These are phyloP conservation scores for Troides helena DNA, from an alignment of 2,888 invertebrate genomes.

Conservation along the genomic window DNA sequence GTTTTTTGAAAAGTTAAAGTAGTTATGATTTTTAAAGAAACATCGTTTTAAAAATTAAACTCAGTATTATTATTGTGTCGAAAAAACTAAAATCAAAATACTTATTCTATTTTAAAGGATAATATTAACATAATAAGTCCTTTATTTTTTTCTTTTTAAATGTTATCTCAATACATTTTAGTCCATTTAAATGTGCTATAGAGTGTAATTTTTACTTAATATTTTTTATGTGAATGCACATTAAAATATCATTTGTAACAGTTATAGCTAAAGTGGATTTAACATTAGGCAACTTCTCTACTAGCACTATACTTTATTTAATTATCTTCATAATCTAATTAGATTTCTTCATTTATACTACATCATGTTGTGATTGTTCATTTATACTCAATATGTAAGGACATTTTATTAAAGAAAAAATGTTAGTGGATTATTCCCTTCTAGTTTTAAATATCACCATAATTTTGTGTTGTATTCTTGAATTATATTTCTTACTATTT, in stretches of 20 bases:
- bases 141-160: too few species aligned
- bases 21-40: too few species aligned
- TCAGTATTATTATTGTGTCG: too few species aligned
- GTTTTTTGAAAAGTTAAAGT: too few species aligned
- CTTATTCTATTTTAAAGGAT: too few species aligned
- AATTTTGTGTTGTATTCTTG: constrained; percentile 49
- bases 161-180: too few species aligned
- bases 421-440: constrained; percentile 40
- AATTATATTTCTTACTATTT: constrained; percentile 52
- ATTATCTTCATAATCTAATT: constrained; percentile 24
- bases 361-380: constrained; percentile 23
- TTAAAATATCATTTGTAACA: neutral
- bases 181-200: neutral
- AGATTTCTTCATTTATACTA: constrained; percentile 14
- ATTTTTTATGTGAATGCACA: neutral
- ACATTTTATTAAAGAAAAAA: constrained; percentile 26
- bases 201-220: neutral
- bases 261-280: constrained; percentile 5
- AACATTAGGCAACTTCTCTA: constrained; percentile 6
- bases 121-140: too few species aligned
- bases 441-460: constrained; percentile 45
- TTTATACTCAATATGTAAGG: constrained; percentile 15
- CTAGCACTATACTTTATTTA: constrained; percentile 24
- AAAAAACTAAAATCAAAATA: too few species aligned
- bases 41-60: too few species aligned